These are phyloP conservation scores for Myanophis thanlyinensis DNA, from an alignment of 2,113 vertebrate species.

Conservation along the genomic window DNA sequence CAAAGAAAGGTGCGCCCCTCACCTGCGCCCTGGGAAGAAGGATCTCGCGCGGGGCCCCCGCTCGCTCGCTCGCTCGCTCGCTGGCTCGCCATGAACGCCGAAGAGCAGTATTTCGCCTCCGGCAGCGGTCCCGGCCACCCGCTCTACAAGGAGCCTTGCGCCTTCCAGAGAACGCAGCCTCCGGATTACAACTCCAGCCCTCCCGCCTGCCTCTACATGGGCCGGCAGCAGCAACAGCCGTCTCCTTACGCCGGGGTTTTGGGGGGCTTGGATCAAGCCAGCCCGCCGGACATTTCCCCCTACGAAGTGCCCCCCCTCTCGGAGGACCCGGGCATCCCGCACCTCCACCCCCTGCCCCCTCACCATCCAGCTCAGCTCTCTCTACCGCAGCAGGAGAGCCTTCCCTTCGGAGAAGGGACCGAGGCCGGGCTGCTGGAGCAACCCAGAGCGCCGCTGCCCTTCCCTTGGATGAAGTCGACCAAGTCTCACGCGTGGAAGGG, in stretches of 20 bases:
- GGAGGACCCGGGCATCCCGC: conserved; percentile 79
- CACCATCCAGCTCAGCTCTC: conserved; percentile 74
- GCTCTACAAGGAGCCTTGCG: conserved; percentile 91
- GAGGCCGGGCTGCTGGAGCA: conserved; percentile 75
- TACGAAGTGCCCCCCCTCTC: conserved; percentile 82
- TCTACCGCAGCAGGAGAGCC: conserved; percentile 67
- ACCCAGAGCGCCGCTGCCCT: conserved; percentile 84
- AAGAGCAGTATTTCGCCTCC: conserved; percentile 87
- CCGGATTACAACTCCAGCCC: conserved; percentile 85
- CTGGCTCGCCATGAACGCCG: conserved; percentile 88
- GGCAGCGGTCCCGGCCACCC: conserved; percentile 59
- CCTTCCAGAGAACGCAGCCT: conserved; percentile 82
- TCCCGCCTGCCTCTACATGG: conserved; percentile 93
- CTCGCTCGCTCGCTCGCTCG: no score
- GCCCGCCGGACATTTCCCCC: conserved; percentile 81
- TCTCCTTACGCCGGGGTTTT: conserved; percentile 70
- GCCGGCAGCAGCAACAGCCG: conserved; percentile 70
- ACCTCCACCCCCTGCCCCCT: conserved; percentile 80
- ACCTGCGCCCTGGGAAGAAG: conserved; percentile 6
- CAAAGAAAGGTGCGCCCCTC: conserved; percentile 68
- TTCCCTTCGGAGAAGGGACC: conserved; percentile 76
- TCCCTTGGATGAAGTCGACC: conserved; percentile 98
- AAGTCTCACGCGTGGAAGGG: conserved; percentile 96
- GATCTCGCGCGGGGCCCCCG: conserved; percentile 30
- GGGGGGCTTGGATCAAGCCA: conserved; percentile 79